These are phyloP conservation scores for Abramis brama DNA, from an alignment of 2,113 vertebrate species.

Conservation along the genomic window DNA sequence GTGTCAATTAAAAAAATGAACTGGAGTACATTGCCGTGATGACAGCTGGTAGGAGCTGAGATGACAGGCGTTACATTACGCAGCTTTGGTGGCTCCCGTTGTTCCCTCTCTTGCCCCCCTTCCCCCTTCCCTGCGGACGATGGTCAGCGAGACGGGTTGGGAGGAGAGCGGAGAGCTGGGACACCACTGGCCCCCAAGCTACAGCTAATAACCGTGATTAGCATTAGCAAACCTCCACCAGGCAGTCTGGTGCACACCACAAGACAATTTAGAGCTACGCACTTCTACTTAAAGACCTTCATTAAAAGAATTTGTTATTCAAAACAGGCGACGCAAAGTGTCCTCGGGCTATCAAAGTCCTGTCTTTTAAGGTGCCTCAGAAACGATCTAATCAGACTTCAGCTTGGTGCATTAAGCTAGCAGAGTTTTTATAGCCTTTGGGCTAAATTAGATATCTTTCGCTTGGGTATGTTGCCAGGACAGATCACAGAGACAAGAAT, in stretches of 20 bases:
- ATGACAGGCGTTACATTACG: conserved; percentile 87
- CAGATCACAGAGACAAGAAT: conserved; percentile 20
- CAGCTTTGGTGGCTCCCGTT: conserved; percentile 76
- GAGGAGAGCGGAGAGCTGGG: neutral
- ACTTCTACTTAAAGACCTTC: conserved; percentile 74
- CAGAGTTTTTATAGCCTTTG: conserved; percentile 59
- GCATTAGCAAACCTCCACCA: conserved; percentile 71
- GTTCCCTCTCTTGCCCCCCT: conserved; percentile 54
- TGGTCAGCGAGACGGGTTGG: conserved; percentile 49
- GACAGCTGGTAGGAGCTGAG: conserved; percentile 90
- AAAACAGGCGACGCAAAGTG: conserved; percentile 71
- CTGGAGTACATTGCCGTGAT: conserved; percentile 76
- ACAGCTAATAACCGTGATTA: conserved; percentile 74
- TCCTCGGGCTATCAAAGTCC: conserved; percentile 57
- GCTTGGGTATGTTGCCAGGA: conserved; percentile 20
- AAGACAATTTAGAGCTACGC: conserved; percentile 61
- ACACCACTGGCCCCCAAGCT: conserved; percentile 24
- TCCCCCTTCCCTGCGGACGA: conserved; percentile 32
- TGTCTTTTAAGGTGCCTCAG: conserved; percentile 43
- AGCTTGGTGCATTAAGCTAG: conserved; percentile 49
- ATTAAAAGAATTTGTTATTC: conserved; percentile 82
- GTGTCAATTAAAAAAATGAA: conserved; percentile 99
- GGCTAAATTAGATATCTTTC: conserved; percentile 53
- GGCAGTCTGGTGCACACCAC: conserved; percentile 66
- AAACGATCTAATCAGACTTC: conserved; percentile 71